These are phyloP conservation scores for Heterohyrax brucei DNA, from an alignment of 2,797 vertebrate species.

Conservation along the genomic window DNA sequence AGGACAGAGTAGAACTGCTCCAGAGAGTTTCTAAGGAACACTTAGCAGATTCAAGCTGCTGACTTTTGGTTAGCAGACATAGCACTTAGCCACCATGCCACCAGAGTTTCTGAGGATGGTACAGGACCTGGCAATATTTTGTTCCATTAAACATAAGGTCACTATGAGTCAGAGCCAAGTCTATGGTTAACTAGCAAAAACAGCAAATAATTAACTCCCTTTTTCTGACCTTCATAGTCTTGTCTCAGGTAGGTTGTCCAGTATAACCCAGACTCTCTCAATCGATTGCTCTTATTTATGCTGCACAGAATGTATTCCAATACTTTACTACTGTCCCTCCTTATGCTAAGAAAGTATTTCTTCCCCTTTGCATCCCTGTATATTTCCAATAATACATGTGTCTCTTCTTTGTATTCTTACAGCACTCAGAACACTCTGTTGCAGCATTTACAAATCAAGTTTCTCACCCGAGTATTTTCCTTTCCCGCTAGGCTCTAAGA, in stretches of 20 bases:
- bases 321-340: not conserved
- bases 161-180: too few species aligned
- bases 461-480: conserved; percentile 47
- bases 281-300: not conserved
- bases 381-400: not conserved
- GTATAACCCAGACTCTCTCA: not conserved
- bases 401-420: not conserved
- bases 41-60: too few species aligned
- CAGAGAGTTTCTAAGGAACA: too few species aligned
- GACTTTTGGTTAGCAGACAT: too few species aligned
- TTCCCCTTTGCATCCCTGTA: not conserved
- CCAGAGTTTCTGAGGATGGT: too few species aligned
- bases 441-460: not conserved
- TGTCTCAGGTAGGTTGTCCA: not conserved
- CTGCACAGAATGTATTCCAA: not conserved
- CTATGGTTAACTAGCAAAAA: too few species aligned
- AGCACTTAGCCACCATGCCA: too few species aligned
- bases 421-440: not conserved
- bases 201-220: not conserved
- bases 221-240: not conserved
- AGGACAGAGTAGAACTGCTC: too few species aligned
- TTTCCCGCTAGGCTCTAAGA: conserved; percentile 10
- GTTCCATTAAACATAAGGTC: too few species aligned
- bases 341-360: not conserved
- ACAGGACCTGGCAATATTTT: too few species aligned